Base-by-base conservation (phyloP, 2,888 invertebrate genomes). In the Metopia argyrocephala region DNA sequence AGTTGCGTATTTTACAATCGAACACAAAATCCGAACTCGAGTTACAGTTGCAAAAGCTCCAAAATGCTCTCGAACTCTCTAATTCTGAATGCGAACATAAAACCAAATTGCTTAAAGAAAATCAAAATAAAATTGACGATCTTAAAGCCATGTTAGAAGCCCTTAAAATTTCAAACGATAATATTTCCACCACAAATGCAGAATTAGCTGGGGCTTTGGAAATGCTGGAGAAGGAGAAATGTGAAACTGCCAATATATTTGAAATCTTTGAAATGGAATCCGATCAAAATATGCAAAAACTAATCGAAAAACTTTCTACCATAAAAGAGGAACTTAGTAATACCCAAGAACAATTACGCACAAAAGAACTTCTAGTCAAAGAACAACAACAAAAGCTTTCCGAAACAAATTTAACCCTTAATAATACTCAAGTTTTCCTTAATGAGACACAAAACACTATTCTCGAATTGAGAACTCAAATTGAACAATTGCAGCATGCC, bases 221-320 rank as follows among this genome's bases (percentile, higher is more conserved):
- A 18, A 78, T 85, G 27, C 83, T 88, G 1, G 87, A 87, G 46
- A 85, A 86, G 3, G 88, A 88, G 70, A 88, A 88, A 54, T 86
- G 86, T 65, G 89, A 88, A 66, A 89, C 86, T 6, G 84, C 86
- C 9, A 85, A 88, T 66, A 89, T 88, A 7, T 88, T 88, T 46
- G 88, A 88, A 82, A 82, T 88, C 0, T 88, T 88, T 50, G 88
- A 88, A 84, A 87, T 88, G 87, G 88, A 88, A 76, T 79, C 87
- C 2, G 89, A 88, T 64, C 85, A 86, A 83, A 88, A 87, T 71
- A 80, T 84, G 0, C 85, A 84, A 65, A 84, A 86, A 2, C 65
- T 89, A 21, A 70, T 85, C 3, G 86, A 87, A 69, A 87, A 86
- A 56, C 64, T 87, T 3, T 83, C 85, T 25, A 84, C 80, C 12